Conservation (phyloP, 2,797 vertebrate species). For the Karalla daura region DNA sequence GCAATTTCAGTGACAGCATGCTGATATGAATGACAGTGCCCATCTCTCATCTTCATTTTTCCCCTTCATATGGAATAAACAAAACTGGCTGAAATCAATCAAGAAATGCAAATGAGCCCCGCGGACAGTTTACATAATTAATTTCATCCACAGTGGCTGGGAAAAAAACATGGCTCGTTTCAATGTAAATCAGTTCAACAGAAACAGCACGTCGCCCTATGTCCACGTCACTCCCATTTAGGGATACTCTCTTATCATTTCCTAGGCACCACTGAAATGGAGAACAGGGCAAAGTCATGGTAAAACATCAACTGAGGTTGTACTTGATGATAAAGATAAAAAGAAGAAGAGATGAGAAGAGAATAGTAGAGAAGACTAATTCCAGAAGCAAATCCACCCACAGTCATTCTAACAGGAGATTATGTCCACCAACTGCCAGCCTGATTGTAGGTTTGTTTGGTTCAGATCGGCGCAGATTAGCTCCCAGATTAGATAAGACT, state of each 20-base stretch:
- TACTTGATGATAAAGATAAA: neutral
- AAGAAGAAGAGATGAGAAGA: neutral
- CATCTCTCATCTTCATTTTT: slow-evolving; percentile 53
- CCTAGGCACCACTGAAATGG: neutral
- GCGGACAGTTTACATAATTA: slow-evolving; percentile 69
- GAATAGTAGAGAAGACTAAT: neutral
- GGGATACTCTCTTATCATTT: slow-evolving; percentile 36
- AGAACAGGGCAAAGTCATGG: neutral
- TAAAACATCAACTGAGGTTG: slow-evolving; percentile 8
- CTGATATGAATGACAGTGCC: slow-evolving; percentile 52
- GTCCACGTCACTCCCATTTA: slow-evolving; percentile 33
- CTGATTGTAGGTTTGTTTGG: slow-evolving; percentile 39
- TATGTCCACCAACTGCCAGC: slow-evolving; percentile 36
- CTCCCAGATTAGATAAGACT: slow-evolving; percentile 36
- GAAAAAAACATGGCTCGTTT: slow-evolving; percentile 60
- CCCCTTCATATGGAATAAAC: slow-evolving; percentile 29
- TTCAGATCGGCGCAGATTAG: slow-evolving; percentile 44
- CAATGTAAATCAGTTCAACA: slow-evolving; percentile 59
- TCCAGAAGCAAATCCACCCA: slow-evolving; percentile 36
- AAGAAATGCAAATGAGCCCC: slow-evolving; percentile 71
- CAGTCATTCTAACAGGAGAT: slow-evolving; percentile 38
- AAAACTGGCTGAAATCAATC: slow-evolving; percentile 67
- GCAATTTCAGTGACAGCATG: slow-evolving; percentile 45
- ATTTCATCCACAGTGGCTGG: slow-evolving; percentile 61
- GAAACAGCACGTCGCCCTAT: slow-evolving; percentile 16